Conservation (phyloP, 2,888 invertebrate genomes). For the Automeris io region DNA sequence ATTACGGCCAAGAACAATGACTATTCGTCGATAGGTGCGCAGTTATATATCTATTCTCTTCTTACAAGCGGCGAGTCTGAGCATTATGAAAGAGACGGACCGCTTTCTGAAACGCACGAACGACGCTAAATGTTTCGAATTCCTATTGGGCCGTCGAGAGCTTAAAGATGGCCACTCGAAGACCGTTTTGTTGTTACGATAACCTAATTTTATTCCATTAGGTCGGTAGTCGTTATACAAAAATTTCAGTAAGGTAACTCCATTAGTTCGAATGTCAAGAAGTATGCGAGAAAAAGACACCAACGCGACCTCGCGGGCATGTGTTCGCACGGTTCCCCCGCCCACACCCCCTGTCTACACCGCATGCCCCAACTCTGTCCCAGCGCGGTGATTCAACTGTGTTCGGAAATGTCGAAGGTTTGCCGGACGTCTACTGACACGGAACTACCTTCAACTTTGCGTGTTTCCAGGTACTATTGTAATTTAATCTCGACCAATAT, state of each 20-base stretch:
- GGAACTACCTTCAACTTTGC: constrained; percentile 68
- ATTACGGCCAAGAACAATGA: constrained; percentile 75
- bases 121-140: constrained; percentile 57
- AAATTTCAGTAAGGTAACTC: constrained; percentile 67
- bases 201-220: constrained; percentile 72
- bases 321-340: constrained; percentile 44
- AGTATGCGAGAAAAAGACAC: constrained; percentile 65
- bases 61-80: constrained; percentile 18
- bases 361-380: constrained; percentile 10
- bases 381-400: constrained; percentile 49
- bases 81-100: constrained; percentile 45
- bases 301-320: constrained; percentile 60
- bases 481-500: constrained; percentile 36
- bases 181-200: constrained; percentile 71
- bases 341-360: constrained; percentile 18
- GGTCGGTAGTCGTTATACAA: constrained; percentile 59
- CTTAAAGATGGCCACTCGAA: constrained; percentile 71
- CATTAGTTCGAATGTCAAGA: constrained; percentile 72
- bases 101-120: constrained; percentile 30
- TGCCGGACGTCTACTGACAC: constrained; percentile 70
- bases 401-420: constrained; percentile 73
- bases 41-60: constrained; percentile 58
- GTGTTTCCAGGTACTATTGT: constrained; percentile 65
- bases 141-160: constrained; percentile 68
- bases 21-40: constrained; percentile 57